Conservation (phyloP, 1,140 invertebrate species). For the Drosophila sp. region DNA sequence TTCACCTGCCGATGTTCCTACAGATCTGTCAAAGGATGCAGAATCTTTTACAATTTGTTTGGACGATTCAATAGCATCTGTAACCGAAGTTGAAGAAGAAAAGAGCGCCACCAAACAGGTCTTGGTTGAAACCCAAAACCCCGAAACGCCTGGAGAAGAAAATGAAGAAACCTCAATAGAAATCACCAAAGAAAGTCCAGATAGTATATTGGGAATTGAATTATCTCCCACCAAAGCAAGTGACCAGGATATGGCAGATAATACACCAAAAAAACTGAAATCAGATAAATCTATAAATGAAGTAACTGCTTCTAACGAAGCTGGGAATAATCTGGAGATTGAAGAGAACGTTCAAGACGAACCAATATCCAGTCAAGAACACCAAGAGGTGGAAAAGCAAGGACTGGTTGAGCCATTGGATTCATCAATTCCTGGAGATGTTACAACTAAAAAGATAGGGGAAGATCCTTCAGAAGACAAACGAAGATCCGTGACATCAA, state of each 20-base stretch:
- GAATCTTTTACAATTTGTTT: not conserved
- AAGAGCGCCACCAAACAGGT: too few species aligned
- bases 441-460: not conserved
- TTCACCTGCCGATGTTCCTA: not conserved
- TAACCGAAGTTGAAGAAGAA: not conserved
- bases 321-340: not conserved
- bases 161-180: too few species aligned
- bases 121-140: too few species aligned
- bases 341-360: not conserved
- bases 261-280: not conserved
- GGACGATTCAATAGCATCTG: not conserved
- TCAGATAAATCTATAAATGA: not conserved
- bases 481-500: not conserved
- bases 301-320: not conserved
- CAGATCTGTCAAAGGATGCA: not conserved
- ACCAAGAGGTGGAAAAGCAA: not conserved
- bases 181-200: too few species aligned
- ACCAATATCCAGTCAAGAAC: not conserved
- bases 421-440: not conserved
- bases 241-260: not conserved
- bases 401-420: not conserved
- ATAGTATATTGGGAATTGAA: too few species aligned
- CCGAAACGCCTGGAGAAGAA: too few species aligned
- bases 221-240: not conserved
- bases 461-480: not conserved